These are phyloP conservation scores for Tragelaphus imberbis DNA, from an alignment of 2,113 vertebrate species.

Conservation along the genomic window DNA sequence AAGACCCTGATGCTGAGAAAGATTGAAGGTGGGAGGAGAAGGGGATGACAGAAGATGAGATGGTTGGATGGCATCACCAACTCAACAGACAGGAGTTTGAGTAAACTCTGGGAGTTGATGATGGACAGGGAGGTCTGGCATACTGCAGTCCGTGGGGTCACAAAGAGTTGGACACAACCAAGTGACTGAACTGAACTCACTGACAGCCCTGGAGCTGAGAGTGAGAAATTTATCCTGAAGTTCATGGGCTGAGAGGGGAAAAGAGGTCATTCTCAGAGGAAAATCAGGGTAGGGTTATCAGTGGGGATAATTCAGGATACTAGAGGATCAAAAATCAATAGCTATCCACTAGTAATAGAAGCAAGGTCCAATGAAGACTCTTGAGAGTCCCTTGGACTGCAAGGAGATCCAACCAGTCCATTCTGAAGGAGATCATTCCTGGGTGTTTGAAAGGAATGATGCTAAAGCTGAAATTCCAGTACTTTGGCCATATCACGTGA, in stretches of 20 bases:
- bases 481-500: too few relatives aligned
- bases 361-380: too few relatives aligned
- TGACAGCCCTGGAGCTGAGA: not conserved
- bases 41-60: not conserved
- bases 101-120: not conserved
- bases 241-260: not conserved
- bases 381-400: too few relatives aligned
- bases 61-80: not conserved
- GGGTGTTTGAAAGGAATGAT: too few relatives aligned
- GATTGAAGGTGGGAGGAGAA: not conserved
- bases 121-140: accelerated
- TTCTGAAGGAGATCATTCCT: too few relatives aligned
- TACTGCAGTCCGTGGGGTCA: not conserved
- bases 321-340: not conserved
- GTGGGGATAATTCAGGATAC: not conserved
- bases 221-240: not conserved
- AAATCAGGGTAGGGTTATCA: not conserved
- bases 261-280: not conserved
- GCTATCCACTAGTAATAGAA: not conserved
- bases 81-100: not conserved
- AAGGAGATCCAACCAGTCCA: too few relatives aligned
- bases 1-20: not conserved
- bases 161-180: not conserved
- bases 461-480: too few relatives aligned
- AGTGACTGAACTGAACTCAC: not conserved